Base-by-base conservation (phyloP, 2,888 invertebrate genomes). In the Ophraella communa region DNA sequence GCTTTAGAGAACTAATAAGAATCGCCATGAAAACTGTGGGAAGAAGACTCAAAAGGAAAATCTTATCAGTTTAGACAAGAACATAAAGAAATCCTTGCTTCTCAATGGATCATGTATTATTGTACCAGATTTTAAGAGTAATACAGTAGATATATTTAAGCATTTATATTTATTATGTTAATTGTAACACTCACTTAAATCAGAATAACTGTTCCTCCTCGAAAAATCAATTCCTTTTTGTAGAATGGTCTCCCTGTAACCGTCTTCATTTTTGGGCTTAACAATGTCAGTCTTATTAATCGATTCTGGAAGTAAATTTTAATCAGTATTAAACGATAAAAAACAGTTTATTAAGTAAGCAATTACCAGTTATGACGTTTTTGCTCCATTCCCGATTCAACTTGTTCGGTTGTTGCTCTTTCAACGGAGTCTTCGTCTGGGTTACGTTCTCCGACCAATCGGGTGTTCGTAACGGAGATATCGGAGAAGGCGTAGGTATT, bases 141-240 rank as follows among this genome's bases (percentile, higher is more conserved):
- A 39, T 17, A 21, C 1, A n/a, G n/a, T n/a, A n/a, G n/a, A 14
- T 11, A 27, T 33, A 53, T 33, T 11, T 23, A 4, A 23, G 8
- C 23, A 21, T 10, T 51, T 2, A 53, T 30, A 33, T 17, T 33
- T 53, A 7, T n/a, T 30, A 52, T 44, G 24, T 30, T 39, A 21
- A 20, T n/a, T 30, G n/a, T n/a, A n/a, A n/a, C n/a, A 87, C 88
- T 85, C 83, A 89, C 89, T 89, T 69, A 91, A 85, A 80, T 91
- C 91, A 20, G 89, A 89, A 73, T 90, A 91, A 83, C 91, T 91
- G 83, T 90, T 91, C 64, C 91, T 83, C 58, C 91, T 81, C 35
- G 89, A 88, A 80, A 89, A 90, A 71, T 91, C 91, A 72, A 91
- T 87, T 18, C 83, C 82, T 65, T 86, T 87, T 60, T 86, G 80